phyloP scores from a whole-genome alignment of 2,113 vertebrate species.

The Crotalus viridis region DNA sequence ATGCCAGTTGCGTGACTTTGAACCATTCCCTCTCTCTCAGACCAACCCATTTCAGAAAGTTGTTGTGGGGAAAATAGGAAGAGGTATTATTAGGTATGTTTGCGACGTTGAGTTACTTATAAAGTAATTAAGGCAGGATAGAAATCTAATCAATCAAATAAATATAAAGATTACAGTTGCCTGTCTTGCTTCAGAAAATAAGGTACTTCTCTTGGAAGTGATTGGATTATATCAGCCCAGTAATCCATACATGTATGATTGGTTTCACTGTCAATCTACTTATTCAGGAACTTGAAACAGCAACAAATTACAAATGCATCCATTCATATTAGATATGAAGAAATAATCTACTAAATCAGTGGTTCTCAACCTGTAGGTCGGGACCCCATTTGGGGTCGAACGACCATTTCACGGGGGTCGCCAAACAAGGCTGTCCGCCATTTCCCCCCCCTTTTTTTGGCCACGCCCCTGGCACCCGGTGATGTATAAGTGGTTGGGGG shows the following conservation, averaged over 20 bases:
- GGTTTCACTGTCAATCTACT: neutral
- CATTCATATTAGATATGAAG: neutral
- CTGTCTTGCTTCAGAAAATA: neutral
- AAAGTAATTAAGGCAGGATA: neutral
- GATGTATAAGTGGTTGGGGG: no score
- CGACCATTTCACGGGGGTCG: no score
- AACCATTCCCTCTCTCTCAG: neutral
- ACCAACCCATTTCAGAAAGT: neutral
- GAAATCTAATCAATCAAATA: neutral
- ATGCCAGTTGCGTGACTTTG: neutral
- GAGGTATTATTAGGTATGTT: no score
- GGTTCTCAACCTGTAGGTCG: no score
- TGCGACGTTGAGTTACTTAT: neutral
- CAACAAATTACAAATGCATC: neutral
- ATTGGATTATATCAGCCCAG: neutral
- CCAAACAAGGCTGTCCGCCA: no score
- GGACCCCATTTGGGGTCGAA: no score
- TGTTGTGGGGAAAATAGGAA: neutral
- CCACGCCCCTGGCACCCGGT: no score
- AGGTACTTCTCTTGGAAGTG: neutral
- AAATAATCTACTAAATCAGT: neutral
- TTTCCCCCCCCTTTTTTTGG: no score
- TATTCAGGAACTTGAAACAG: neutral
- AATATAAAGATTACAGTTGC: neutral
- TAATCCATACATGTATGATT: neutral